phyloP scores from a whole-genome alignment of 2,113 vertebrate species.

The Lathamus discolor region DNA sequence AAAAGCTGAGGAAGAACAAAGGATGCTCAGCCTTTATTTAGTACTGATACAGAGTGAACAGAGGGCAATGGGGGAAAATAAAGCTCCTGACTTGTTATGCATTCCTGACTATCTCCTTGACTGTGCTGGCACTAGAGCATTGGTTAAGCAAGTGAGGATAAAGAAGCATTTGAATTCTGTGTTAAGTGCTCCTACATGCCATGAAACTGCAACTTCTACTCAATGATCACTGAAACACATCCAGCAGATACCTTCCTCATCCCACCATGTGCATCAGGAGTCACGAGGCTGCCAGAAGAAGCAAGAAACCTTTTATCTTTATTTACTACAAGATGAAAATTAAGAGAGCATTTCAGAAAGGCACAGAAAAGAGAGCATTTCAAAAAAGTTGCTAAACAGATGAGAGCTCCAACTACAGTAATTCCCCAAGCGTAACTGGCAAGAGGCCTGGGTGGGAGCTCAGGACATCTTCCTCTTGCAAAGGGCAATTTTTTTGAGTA shows the following conservation, averaged over 20 bases:
- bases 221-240: neutral
- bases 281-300: neutral
- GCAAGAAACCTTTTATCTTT: neutral
- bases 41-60: neutral
- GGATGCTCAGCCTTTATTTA: neutral
- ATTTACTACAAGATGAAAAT: neutral
- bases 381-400: neutral
- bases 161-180: neutral
- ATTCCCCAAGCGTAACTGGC: neutral
- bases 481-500: neutral
- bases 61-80: neutral
- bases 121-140: neutral
- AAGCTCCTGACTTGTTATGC: neutral
- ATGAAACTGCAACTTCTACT: neutral
- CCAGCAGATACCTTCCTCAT: neutral
- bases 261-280: neutral
- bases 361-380: neutral
- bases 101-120: neutral
- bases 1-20: conserved; percentile 22
- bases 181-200: neutral
- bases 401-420: neutral
- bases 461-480: neutral
- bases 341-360: neutral
- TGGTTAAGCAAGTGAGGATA: neutral
- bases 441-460: neutral